Conservation (phyloP, 2,797 vertebrate genomes). For the Rhabdophis nuchalis region DNA sequence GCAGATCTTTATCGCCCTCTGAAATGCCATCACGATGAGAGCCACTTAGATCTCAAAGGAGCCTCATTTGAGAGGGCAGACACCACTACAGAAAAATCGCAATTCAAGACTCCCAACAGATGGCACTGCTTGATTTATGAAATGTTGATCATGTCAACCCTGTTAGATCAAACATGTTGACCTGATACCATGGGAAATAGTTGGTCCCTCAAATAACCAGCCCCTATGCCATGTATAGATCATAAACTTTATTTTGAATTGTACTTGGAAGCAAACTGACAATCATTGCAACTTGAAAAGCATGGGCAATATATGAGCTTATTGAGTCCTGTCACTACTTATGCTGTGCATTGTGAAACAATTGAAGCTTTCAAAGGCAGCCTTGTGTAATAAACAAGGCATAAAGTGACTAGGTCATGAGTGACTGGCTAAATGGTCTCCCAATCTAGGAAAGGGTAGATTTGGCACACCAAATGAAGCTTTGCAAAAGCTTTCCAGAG, state of each 20-base stretch:
- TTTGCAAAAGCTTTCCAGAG: background rate
- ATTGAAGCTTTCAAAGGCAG: background rate
- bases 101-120: background rate
- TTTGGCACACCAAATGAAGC: background rate
- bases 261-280: background rate
- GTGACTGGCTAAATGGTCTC: background rate
- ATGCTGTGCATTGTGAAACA: background rate
- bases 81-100: background rate
- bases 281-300: background rate
- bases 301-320: background rate
- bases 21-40: background rate
- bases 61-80: background rate
- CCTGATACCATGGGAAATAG: background rate
- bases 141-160: background rate
- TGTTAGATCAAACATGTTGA: background rate
- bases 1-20: background rate
- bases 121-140: background rate
- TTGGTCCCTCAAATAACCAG: background rate
- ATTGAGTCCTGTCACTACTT: background rate
- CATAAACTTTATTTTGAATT: background rate
- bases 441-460: background rate
- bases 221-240: background rate
- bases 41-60: background rate
- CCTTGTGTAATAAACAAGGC: background rate
- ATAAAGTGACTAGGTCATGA: background rate